phyloP scores from a whole-genome alignment of 1,140 invertebrate species.

The Apolygus lucorum region DNA sequence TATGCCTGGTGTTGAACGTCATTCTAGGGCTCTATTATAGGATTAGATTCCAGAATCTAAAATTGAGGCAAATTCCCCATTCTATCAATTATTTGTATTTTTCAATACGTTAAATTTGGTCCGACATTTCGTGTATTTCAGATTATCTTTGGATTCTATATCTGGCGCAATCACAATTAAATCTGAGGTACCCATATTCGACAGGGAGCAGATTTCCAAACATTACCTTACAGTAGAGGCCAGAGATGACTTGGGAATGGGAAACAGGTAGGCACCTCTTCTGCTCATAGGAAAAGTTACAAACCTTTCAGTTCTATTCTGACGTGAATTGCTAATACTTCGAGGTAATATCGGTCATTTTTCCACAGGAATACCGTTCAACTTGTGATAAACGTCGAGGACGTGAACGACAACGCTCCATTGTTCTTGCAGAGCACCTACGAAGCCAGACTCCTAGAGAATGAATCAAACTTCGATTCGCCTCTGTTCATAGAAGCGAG shows the following conservation, averaged over 20 bases:
- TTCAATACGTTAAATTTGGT: not conserved
- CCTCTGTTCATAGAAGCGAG: slow-evolving; percentile 68
- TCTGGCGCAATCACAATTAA: slow-evolving; percentile 77
- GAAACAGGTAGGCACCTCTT: slow-evolving; percentile 50
- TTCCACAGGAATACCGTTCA: slow-evolving; percentile 64
- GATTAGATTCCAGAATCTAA: no score
- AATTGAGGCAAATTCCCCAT: no score
- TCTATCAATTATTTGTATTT: not conserved
- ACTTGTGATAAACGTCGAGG: slow-evolving; percentile 73
- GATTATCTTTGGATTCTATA: slow-evolving; percentile 68
- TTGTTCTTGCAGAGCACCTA: slow-evolving; percentile 73
- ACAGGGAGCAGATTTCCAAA: slow-evolving; percentile 73
- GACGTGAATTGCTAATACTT: not conserved
- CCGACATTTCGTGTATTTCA: slow-evolving; percentile 38
- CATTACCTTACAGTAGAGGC: slow-evolving; percentile 90
- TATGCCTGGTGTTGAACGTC: no score
- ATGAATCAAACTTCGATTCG: slow-evolving; percentile 65
- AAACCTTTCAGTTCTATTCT: not conserved
- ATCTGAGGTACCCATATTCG: slow-evolving; percentile 63
- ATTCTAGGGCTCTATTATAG: no score
- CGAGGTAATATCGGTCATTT: no score
- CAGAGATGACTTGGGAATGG: slow-evolving; percentile 73
- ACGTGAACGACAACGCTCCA: slow-evolving; percentile 81
- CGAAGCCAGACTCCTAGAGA: slow-evolving; percentile 73
- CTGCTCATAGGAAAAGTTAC: not conserved